Conservation (phyloP, 1,140 invertebrate genomes). For the Bursaphelenchus mucronatus region DNA sequence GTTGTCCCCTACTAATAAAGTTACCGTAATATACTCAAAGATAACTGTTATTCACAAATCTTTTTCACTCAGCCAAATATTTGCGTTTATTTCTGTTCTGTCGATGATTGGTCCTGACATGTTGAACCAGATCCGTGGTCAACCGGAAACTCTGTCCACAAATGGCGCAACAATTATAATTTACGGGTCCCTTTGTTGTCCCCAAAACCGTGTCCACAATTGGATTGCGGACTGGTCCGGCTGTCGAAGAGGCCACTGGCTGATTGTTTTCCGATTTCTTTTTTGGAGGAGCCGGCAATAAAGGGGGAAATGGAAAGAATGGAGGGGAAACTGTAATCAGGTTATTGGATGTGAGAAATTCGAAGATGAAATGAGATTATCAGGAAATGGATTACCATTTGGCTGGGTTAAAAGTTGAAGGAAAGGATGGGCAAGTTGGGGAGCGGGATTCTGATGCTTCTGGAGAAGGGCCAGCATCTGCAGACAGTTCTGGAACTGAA, state of each 20-base stretch:
- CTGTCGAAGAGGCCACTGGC: not conserved
- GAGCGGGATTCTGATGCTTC: not conserved
- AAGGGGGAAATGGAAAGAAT: constrained; percentile 3
- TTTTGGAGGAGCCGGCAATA: not conserved
- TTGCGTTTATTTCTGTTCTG: constrained; percentile 19
- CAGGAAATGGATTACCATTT: not conserved
- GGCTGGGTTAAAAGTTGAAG: constrained; percentile 9
- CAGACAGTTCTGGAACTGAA: constrained; percentile 12
- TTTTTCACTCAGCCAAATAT: not conserved
- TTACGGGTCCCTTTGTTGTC: constrained; percentile 1
- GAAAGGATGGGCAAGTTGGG: not conserved
- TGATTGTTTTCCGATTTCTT: not conserved
- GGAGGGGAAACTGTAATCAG: not conserved
- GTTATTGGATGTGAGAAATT: constrained; percentile 7
- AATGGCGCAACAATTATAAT: constrained; percentile 24
- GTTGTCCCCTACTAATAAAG: not conserved
- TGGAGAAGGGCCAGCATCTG: constrained; percentile 11
- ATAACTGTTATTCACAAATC: not conserved
- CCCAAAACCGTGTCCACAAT: constrained; percentile 25
- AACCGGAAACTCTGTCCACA: constrained; percentile 27
- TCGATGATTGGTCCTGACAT: constrained; percentile 31
- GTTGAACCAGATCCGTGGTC: constrained; percentile 27
- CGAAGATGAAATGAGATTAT: not conserved
- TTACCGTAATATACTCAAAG: not conserved
- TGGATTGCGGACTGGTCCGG: constrained; percentile 11